Base-by-base conservation (phyloP, 2,888 invertebrate species). In the Candidula unifasciata region DNA sequence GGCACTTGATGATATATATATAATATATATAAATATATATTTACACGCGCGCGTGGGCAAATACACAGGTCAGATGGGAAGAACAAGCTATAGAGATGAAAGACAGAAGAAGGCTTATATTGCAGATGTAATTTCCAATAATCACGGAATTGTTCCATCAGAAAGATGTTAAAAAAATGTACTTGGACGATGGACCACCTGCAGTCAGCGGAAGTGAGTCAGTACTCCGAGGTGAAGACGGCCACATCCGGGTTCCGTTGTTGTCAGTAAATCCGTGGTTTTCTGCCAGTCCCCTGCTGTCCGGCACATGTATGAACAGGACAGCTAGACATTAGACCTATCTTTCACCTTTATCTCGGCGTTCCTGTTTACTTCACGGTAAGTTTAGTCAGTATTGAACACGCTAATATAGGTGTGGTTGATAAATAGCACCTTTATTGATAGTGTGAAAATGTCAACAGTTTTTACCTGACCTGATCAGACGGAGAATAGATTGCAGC, bases 171-270 rank as follows among this genome's bases (percentile, higher is more conserved):
- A n/a, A n/a, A n/a, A n/a, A n/a, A n/a, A 54, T 54, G 18, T 54
- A 54, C 18, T 16, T 54, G 18, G 8, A 54, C 18, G 18, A 16
- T 60, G 18, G 3, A 5, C 3, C 60, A 10, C 66, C 33, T 33
- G 18, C 33, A 16, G 16, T 2, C 27, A 13, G 30, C 30, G 33
- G 27, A 33, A 68, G 13, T 33, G 3, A 10, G n/a, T n/a, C n/a
- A 27, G 24, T n/a, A n/a, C n/a, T n/a, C n/a, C n/a, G n/a, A n/a
- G n/a, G n/a, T 27, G 27, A n/a, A 18, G 30, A 2, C 30, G 27
- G 33, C 33, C 30, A 10, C 68, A 68, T 68, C 68, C 68, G 68
- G 68, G 68, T 68, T 33, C 68, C 68, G 6, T 30, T 68, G 68
- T 68, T 68, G 68, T 30, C 33, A 68, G 18, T 30, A 33, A 68